Conservation (phyloP, 2,113 vertebrate genomes). For the Willisornis vidua region DNA sequence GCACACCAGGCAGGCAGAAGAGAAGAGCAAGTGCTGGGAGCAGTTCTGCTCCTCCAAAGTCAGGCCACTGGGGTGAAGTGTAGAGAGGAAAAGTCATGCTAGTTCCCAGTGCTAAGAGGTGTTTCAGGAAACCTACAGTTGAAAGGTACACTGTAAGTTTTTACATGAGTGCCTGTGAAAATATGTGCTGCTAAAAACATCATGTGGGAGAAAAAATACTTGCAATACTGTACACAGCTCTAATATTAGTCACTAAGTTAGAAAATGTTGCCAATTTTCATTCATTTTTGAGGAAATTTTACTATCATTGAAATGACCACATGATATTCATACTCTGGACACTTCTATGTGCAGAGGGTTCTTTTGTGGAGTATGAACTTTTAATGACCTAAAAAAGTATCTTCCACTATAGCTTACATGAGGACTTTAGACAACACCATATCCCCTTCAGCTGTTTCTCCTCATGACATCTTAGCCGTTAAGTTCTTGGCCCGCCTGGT, state of each 20-base stretch:
- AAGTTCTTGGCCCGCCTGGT: background rate
- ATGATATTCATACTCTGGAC: background rate
- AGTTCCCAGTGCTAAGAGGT: background rate
- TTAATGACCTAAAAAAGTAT: background rate
- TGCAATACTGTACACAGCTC: background rate
- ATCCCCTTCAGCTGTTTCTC: background rate
- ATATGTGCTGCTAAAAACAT: background rate
- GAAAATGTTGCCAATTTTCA: background rate
- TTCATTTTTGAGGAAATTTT: background rate
- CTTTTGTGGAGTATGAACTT: background rate
- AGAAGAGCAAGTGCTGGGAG: background rate
- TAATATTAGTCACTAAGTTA: background rate
- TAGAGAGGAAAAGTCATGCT: background rate
- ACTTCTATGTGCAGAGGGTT: background rate
- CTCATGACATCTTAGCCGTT: background rate
- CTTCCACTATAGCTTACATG: background rate
- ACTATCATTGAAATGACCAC: background rate
- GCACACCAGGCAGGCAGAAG: rapidly evolving
- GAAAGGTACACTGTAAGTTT: background rate
- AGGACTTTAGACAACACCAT: background rate
- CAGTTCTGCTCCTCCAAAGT: background rate
- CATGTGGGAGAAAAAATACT: background rate
- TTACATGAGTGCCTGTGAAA: background rate
- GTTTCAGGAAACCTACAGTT: background rate
- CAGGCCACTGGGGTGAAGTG: background rate